Evolutionary conservation across 2,113 vertebrate species (phyloP).

Genomic region (Tamias sibiricus): DNA sequence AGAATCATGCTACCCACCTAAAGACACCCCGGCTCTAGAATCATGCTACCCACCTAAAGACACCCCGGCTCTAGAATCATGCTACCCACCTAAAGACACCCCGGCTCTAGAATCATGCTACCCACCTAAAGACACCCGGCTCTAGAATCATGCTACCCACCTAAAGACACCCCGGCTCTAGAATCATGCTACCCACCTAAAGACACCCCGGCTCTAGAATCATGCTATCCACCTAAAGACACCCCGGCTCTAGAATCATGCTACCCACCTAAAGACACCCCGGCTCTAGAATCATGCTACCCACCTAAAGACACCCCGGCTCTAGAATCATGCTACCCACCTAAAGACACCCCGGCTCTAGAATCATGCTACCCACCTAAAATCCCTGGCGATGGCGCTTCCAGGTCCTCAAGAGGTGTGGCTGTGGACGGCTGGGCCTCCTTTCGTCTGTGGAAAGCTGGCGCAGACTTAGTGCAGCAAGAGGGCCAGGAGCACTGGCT

Average conservation of each 20-base stretch:
- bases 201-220: not conserved
- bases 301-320: not conserved
- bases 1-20: not conserved
- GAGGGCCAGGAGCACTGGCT: not conserved
- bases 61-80: not conserved
- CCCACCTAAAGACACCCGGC: not conserved
- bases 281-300: not conserved
- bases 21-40: not conserved
- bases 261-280: not conserved
- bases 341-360: not conserved
- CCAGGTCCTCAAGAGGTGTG: fast-evolving
- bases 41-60: not conserved
- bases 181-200: not conserved
- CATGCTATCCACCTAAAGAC: not conserved
- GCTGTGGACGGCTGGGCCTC: too few species aligned
- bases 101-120: not conserved
- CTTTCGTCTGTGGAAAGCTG: not conserved
- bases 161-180: not conserved
- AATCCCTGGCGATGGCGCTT: fast-evolving
- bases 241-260: not conserved
- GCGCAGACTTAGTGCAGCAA: not conserved
- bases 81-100: not conserved
- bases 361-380: not conserved
- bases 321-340: not conserved
- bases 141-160: not conserved